Evolutionary conservation across 1,140 invertebrate species (phyloP), one percentile per base, ranked within the genome.

Genomic region (Meloidogyne chitwoodi): DNA sequence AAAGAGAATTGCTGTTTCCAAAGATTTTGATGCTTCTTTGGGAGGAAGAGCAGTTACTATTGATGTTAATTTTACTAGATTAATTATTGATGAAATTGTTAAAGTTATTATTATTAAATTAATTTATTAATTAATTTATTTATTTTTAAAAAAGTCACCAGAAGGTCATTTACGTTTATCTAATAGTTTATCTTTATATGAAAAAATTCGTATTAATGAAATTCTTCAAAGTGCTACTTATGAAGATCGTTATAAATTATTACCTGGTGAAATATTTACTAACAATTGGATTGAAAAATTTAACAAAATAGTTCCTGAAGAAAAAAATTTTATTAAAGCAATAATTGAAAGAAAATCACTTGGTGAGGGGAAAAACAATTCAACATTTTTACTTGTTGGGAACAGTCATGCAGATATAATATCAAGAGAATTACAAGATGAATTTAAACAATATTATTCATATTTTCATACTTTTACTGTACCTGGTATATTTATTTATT

Each of bases 361-460:
- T n/a, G 65, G 65, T 1, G 65, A 67, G 22, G 12, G 65, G 0
- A 41, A 31, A 19, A 11, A 41, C 22, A 38, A 14, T 68, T 22
- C 11, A 67, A 75, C 64, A 1, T 48, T 75, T 19, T 56, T 75
- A 26, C 74, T 75, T 16, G 41, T 75, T 24, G 74, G 74, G 27
- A 75, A 75, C 26, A 69, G 62, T 8, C 74, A 75, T 31, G 74
- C 74, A 11, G 69, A 75, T 24, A 56, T 69, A 22, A 26, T 75
- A 16, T 26, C 69, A 22, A 69, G 69, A 31, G 74, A 74, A 27
- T 27, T 75, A 29, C n/a, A 31, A 19, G 69, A 75, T 22, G 74
- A 67, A 61, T 66, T 67, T 48, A 24, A 41, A 29, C n/a, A 14
- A 6, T n/a, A 75, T 22, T 67, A 41, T 34, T 27, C 31, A 2